Conservation (phyloP, 2,113 vertebrate genomes). For the Brachirus orientalis region DNA sequence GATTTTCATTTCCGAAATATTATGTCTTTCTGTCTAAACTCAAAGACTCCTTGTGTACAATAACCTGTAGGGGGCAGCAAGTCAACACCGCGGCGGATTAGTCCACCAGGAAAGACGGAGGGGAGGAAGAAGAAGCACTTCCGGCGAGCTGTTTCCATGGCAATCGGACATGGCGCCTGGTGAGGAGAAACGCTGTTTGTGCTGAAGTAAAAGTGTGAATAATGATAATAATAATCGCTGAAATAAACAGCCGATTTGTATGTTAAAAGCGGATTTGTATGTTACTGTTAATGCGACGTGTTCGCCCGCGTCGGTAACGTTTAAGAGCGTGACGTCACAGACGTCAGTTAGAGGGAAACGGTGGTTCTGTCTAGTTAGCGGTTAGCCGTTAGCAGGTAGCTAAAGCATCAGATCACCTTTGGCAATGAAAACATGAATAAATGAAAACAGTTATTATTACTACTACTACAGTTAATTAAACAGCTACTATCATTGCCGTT, state of each 20-base stretch:
- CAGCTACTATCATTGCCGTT: not conserved
- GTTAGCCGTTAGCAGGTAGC: slow-evolving; percentile 2
- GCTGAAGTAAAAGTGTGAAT: no score
- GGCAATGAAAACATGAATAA: no score
- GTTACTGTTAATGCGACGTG: not conserved
- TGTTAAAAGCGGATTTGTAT: no score
- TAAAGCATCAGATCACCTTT: not conserved
- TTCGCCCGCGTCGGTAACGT: not conserved
- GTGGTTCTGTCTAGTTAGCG: no score
- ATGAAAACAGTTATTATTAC: no score
- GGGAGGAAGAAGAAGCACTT: slow-evolving; percentile 25
- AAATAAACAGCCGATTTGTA: no score
- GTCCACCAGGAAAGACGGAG: not conserved
- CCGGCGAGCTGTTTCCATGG: slow-evolving; percentile 60
- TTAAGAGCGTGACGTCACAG: not conserved
- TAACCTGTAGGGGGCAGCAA: slow-evolving; percentile 2
- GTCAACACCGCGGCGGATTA: rapidly evolving
- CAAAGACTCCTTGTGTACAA: no score
- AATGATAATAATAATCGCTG: not conserved
- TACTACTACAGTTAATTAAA: no score
- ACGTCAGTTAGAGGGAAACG: not conserved
- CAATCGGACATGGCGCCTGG: slow-evolving; percentile 62
- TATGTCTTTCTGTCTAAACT: no score
- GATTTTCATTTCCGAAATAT: no score
- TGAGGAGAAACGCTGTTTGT: slow-evolving; percentile 42